phyloP scores from a whole-genome alignment of 2,113 vertebrate species.

The Catharus bicknelli region DNA sequence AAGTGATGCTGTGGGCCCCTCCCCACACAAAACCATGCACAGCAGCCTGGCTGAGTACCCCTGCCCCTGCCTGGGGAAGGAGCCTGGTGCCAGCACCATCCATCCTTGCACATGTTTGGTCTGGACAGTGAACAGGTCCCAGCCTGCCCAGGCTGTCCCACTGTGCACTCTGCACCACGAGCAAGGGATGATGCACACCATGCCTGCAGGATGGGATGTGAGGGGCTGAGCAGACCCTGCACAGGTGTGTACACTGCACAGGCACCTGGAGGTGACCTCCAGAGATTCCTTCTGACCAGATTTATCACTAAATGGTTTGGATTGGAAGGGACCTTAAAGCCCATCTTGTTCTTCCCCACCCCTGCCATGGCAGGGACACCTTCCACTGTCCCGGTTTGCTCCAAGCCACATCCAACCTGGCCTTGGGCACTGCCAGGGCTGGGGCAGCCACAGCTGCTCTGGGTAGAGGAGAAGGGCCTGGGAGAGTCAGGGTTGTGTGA shows the following conservation, averaged over 20 bases:
- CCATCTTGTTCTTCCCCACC: background rate
- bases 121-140: background rate
- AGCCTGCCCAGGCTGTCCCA: background rate
- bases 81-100: background rate
- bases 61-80: background rate
- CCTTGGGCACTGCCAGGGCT: background rate
- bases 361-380: background rate
- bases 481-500: background rate
- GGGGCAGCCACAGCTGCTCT: background rate
- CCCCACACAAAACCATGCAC: background rate
- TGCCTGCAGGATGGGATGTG: rapidly evolving
- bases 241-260: background rate
- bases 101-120: background rate
- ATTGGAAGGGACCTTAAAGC: background rate
- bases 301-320: background rate
- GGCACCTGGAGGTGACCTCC: background rate
- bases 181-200: background rate
- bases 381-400: background rate
- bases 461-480: background rate
- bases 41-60: background rate
- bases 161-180: background rate
- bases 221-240: background rate
- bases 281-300: background rate
- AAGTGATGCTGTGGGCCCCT: background rate
- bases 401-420: rapidly evolving